Percentiles rank a stretch among this genome's conserved stretches.
Evolutionary conservation across 2,888 invertebrate species (phyloP).

Genomic region (Platycheirus albimanus): DNA sequence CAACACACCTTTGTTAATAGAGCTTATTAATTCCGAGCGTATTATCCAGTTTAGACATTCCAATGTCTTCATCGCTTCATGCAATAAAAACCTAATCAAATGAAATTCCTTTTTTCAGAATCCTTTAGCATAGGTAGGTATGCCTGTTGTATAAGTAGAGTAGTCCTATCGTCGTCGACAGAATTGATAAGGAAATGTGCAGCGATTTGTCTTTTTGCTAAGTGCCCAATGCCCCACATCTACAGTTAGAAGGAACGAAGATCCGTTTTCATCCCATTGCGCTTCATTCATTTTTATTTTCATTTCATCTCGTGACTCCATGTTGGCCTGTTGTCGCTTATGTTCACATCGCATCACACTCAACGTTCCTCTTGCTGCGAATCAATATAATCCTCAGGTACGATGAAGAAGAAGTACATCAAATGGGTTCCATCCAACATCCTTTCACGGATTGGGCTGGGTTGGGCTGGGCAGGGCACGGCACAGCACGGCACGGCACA

Average conservation of each 20-base stretch:
- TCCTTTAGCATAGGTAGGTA: background rate
- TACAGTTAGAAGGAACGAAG: constrained; percentile 18
- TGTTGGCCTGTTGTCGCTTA: constrained; percentile 32
- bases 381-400: constrained; percentile 70
- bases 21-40: constrained; percentile 8
- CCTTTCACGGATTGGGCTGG: constrained; percentile 33
- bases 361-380: constrained; percentile 20
- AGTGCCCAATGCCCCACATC: constrained; percentile 43
- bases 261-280: constrained; percentile 29
- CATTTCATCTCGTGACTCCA: constrained; percentile 37
- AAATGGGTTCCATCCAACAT: constrained; percentile 44
- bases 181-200: constrained; percentile 64
- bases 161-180: background rate
- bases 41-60: constrained; percentile 9
- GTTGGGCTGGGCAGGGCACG: background rate
- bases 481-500: background rate
- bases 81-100: constrained; percentile 54
- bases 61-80: constrained; percentile 38
- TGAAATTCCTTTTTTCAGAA: constrained; percentile 26
- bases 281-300: constrained; percentile 49
- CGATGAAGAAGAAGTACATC: constrained; percentile 44
- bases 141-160: background rate
- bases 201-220: constrained; percentile 58
- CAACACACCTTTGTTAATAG: background rate
- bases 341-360: constrained; percentile 6